Evolutionary conservation across 2,797 vertebrate genomes (phyloP).

Genomic region (Neosilurus hyrtlii): DNA sequence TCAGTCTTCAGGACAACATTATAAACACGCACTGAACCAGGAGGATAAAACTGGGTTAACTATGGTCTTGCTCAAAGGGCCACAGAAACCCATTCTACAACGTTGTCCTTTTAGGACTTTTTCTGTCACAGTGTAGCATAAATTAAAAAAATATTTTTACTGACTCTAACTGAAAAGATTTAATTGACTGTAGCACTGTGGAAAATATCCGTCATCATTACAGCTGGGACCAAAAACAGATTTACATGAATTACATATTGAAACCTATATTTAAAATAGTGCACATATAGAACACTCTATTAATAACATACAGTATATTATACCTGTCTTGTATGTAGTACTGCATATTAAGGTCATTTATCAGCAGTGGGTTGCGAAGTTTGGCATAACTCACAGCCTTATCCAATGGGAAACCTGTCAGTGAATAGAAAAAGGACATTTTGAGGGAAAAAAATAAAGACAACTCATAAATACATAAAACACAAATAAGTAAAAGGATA

Average conservation of each 20-base stretch:
- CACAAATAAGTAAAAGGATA: neutral
- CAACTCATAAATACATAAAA: neutral
- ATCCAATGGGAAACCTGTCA: constrained; percentile 91
- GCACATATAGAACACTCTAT: too few relatives aligned
- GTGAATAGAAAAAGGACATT: neutral
- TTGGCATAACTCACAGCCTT: constrained; percentile 96
- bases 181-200: too few relatives aligned
- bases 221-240: neutral
- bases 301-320: too few relatives aligned
- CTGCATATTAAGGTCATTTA: constrained; percentile 98
- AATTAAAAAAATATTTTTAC: neutral
- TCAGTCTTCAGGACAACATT: neutral
- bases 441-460: neutral
- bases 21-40: neutral
- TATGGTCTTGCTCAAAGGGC: neutral
- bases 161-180: neutral
- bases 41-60: neutral
- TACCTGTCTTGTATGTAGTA: constrained; percentile 99
- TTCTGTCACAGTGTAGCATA: neutral
- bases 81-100: neutral
- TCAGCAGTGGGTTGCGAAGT: constrained; percentile 90
- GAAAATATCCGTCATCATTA: neutral
- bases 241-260: too few relatives aligned
- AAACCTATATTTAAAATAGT: too few relatives aligned
- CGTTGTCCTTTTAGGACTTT: neutral